These are phyloP conservation scores for Iselma pallidipennis DNA, from an alignment of 2,888 invertebrate species.

Conservation along the genomic window DNA sequence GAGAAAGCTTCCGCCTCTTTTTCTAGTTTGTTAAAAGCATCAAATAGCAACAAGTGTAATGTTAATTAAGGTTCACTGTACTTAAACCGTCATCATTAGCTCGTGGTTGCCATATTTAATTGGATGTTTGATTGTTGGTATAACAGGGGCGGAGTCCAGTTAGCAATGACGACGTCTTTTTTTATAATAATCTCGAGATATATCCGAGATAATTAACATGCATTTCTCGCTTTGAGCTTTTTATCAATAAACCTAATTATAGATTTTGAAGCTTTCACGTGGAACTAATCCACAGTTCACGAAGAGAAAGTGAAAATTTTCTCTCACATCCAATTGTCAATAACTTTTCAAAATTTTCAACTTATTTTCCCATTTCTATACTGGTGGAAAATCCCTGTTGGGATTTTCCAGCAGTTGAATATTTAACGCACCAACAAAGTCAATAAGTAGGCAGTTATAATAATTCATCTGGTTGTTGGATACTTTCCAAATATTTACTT, in stretches of 20 bases:
- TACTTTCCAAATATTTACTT: slow-evolving; percentile 25
- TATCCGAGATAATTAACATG: slow-evolving; percentile 6
- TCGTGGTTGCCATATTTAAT: slow-evolving; percentile 7
- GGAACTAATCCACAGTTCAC: too few relatives aligned
- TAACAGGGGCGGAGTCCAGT: slow-evolving; percentile 10
- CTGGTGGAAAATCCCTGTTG: too few relatives aligned
- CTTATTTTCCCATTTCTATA: too few relatives aligned
- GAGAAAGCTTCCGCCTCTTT: neutral
- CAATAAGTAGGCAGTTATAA: neutral
- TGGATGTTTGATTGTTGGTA: slow-evolving; percentile 19
- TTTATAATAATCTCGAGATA: too few relatives aligned
- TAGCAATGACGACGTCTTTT: slow-evolving; percentile 16
- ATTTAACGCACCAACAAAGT: neutral
- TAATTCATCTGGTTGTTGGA: slow-evolving; percentile 5
- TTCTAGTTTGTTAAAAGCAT: neutral
- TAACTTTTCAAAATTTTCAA: too few relatives aligned
- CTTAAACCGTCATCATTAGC: neutral
- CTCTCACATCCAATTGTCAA: too few relatives aligned
- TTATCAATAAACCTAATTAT: too few relatives aligned
- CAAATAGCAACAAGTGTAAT: slow-evolving; percentile 18
- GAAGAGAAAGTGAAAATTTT: too few relatives aligned
- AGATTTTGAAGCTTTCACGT: too few relatives aligned
- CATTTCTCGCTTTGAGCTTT: slow-evolving; percentile 2
- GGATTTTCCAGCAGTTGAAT: neutral
- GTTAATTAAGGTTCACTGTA: slow-evolving; percentile 10